Evolutionary conservation across 30 jellyfish, hydroid and myxozoan genomes (phyloP), one percentile per base, ranked within the genome.

Genomic region (Aurelia aurita): DNA sequence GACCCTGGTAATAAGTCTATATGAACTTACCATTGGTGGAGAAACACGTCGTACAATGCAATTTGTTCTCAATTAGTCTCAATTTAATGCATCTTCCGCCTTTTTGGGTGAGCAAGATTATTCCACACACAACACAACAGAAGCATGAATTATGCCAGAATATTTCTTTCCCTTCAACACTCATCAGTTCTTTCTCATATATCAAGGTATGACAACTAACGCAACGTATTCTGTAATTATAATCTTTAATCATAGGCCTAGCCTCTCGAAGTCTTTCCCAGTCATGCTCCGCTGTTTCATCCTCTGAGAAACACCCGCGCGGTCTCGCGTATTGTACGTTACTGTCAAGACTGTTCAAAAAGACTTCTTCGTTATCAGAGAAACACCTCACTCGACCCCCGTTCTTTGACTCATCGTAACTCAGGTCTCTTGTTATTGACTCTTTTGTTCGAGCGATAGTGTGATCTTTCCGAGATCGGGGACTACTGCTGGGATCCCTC

Each of bases 131-230:
- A 22, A 67, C 77, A 31, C 95, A 85, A 58, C 62, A 51, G 61
- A 85, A 85, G 72, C 95, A 85, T 6, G 72, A 23, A 20, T 25
- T 44, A 22, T 85, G 95, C 95, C 95, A 85, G 68, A 22, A 85
- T 67, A 85, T 18, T 43, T 66, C 89, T 55, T 79, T 70, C 14
- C 82, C 89, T 7, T 21, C 80, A 19, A 85, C 89, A 34, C 82
- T 85, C 95, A 85, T 85, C 79, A 67, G 26, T 43, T 46, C 79
- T 28, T 32, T 31, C 47, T 85, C 95, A 44, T 66, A 35, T 8
- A 85, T 85, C 25, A 75, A 39, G 11, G 84, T 29, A 12, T 66
- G 80, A 51, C 95, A 85, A 35, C 69, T 57, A 22, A 69, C 60
- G 49, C 95, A 85, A 15, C 95, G 84, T 15, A 65, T 51, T 62